Conservation (phyloP, 1,140 invertebrate species). For the Diorhabda sublineata region DNA sequence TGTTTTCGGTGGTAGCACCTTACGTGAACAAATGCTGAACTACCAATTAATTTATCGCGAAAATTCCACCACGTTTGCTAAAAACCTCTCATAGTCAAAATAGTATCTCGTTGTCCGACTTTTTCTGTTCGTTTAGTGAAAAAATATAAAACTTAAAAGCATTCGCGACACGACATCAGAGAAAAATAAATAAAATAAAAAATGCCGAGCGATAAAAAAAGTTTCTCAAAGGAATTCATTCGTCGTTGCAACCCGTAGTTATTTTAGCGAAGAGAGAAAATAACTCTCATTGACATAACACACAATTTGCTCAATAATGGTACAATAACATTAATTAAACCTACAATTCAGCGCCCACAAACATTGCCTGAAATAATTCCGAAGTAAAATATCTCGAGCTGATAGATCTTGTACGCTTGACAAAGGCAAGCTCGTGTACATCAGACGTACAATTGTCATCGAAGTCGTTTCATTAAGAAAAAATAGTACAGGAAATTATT, state of each 20-base stretch:
- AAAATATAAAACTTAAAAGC: no score
- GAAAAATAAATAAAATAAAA: no score
- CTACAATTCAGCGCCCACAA: neutral
- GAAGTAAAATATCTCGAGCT: constrained; percentile 2
- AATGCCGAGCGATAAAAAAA: neutral
- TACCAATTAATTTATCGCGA: no score
- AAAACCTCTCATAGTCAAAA: no score
- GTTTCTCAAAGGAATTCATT: neutral
- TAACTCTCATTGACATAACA: neutral
- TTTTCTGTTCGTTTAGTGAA: no score
- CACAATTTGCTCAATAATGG: constrained; percentile 2
- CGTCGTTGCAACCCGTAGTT: neutral
- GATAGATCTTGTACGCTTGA: constrained; percentile 2
- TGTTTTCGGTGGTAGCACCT: no score
- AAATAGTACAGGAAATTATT: neutral
- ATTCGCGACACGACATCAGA: no score
- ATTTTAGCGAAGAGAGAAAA: constrained; percentile 1
- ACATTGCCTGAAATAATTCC: constrained; percentile 2
- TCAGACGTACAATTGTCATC: neutral
- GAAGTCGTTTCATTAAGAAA: neutral
- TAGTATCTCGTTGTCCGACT: no score
- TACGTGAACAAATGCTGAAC: no score
- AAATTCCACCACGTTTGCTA: no score
- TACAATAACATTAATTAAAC: constrained; percentile 3
- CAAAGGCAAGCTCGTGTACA: neutral